A percentile compares a stretch with the other conserved stretches of the same genome.
Conservation (phyloP, 2,797 vertebrate genomes). For the Neopelma chrysocephalum region DNA sequence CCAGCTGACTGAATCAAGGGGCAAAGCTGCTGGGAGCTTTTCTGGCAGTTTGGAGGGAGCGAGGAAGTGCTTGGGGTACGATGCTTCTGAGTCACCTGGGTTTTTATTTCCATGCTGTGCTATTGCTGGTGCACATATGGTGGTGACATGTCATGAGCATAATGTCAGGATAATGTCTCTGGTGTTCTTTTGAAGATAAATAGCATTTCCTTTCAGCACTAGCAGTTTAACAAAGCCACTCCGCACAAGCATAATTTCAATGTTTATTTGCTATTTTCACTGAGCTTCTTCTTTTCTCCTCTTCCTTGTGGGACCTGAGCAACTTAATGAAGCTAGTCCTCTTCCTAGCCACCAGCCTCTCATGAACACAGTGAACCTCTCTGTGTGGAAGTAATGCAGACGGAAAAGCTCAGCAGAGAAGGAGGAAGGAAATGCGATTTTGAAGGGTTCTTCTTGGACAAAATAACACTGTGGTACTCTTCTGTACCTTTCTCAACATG, state of each 20-base stretch:
- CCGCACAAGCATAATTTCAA: neutral
- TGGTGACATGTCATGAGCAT: neutral
- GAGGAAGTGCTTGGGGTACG: neutral
- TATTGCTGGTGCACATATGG: neutral
- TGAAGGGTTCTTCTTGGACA: neutral
- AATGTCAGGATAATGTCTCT: neutral
- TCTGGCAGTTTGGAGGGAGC: neutral
- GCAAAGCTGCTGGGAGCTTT: neutral
- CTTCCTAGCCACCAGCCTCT: neutral
- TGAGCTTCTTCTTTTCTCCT: neutral
- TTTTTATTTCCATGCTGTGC: neutral
- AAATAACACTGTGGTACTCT: rapidly evolving
- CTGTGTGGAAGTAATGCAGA: neutral
- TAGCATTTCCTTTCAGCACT: neutral
- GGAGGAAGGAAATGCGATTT: neutral
- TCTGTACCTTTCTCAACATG: neutral
- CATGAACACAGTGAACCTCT: neutral
- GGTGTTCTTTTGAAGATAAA: neutral
- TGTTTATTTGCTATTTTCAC: neutral
- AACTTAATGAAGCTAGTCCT: neutral
- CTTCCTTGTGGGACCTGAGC: neutral
- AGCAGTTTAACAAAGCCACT: neutral
- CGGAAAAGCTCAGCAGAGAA: neutral
- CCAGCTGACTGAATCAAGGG: neutral
- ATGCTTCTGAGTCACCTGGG: neutral